Evolutionary conservation across 2,888 invertebrate species (phyloP).

Genomic region (Ceriagrion tenellum): DNA sequence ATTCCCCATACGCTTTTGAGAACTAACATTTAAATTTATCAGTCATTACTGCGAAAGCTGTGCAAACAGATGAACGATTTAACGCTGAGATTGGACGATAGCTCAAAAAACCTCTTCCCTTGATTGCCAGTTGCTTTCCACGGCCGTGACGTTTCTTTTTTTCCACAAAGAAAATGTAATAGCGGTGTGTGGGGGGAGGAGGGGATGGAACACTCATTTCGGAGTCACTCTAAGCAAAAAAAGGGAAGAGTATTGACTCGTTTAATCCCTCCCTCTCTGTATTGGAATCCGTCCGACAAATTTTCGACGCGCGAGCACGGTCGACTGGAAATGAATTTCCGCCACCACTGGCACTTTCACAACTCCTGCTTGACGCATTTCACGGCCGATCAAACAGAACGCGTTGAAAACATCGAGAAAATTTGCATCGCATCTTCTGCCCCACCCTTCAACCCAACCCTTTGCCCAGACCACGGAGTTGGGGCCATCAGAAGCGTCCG

Average conservation of each 20-base stretch:
- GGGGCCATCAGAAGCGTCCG: not conserved
- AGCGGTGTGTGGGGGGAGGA: no score
- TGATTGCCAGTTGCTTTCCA: not conserved
- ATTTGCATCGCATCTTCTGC: not conserved
- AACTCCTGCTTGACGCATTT: not conserved
- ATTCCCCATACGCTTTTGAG: not conserved
- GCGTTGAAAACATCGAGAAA: constrained; percentile 8
- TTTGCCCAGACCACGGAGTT: no score
- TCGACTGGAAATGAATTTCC: not conserved
- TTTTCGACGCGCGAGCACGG: not conserved
- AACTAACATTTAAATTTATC: not conserved
- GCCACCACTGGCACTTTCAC: not conserved
- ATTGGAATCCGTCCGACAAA: not conserved
- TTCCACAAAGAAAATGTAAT: not conserved
- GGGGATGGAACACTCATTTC: not conserved
- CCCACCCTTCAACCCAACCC: not conserved
- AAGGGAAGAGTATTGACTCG: not conserved
- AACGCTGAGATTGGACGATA: not conserved
- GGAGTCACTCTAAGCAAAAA: not conserved
- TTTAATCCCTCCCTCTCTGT: not conserved
- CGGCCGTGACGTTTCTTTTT: not conserved
- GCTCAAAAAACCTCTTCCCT: not conserved
- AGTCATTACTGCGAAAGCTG: not conserved
- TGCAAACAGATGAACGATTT: not conserved
- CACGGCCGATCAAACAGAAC: not conserved